Percentiles rank a stretch among this genome's conserved stretches.
Conservation (phyloP, 2,888 invertebrate genomes). For the Escarpia spicata region DNA sequence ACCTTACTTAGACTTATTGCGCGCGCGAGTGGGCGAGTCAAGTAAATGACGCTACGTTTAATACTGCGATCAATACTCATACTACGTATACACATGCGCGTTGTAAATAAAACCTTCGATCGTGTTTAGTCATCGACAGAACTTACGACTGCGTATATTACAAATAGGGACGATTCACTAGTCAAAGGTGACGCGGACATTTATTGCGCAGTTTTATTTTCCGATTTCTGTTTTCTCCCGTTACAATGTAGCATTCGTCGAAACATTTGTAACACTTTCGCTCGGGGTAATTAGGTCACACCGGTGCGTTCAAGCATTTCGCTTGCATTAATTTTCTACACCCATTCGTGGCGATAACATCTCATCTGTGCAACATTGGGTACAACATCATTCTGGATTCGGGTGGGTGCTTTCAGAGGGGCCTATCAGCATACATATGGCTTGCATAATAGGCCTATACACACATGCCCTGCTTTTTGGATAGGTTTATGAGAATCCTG, state of each 20-base stretch:
- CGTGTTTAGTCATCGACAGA: not conserved
- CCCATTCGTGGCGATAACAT: not conserved
- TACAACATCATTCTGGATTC: not conserved
- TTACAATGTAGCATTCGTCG: not conserved
- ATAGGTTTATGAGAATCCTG: not conserved
- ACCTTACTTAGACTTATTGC: not conserved
- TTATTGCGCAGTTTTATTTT: not conserved
- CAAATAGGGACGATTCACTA: not conserved
- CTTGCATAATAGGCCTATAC: not conserved
- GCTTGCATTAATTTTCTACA: not conserved
- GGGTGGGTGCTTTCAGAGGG: not conserved
- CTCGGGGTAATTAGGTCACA: not conserved
- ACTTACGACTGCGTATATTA: not conserved
- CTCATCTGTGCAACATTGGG: not conserved
- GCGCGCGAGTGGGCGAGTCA: not conserved
- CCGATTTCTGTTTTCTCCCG: not conserved
- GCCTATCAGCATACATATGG: not conserved
- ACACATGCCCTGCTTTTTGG: not conserved
- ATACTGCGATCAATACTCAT: not conserved
- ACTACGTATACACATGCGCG: not conserved
- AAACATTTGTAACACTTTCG: constrained; percentile 4
- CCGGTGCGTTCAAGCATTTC: not conserved
- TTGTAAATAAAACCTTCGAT: not conserved
- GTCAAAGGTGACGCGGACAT: not conserved
- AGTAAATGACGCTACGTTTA: not conserved